Evolutionary conservation across 2,888 invertebrate species (phyloP).

Genomic region (Conchocele bisecta): DNA sequence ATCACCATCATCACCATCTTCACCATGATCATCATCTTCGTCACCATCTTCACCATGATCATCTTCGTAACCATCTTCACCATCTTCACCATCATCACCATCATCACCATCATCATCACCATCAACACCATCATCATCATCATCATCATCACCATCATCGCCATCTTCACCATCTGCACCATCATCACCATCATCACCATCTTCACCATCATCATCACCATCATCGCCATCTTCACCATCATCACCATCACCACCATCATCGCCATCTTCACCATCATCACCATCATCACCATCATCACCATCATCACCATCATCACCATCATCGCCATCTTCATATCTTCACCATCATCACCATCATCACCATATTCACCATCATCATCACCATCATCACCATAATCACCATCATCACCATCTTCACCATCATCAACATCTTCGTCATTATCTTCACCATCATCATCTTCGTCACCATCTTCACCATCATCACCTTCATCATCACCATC

Average conservation of each 20-base stretch:
- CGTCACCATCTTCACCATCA: too few species aligned
- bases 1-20: constrained; percentile 6
- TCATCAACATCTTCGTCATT: too few species aligned
- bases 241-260: background rate
- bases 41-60: constrained; percentile 6
- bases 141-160: background rate
- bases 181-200: too few species aligned
- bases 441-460: too few species aligned
- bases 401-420: too few species aligned
- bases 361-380: too few species aligned
- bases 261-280: background rate
- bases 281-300: background rate
- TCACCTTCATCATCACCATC: too few species aligned
- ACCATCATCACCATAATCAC: too few species aligned
- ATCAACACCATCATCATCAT: constrained; percentile 1
- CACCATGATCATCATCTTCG: background rate
- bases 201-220: constrained; percentile 2
- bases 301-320: background rate
- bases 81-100: background rate
- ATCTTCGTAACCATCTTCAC: background rate
- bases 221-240: background rate
- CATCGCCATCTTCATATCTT: background rate
- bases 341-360: too few species aligned
- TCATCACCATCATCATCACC: background rate
- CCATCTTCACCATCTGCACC: background rate